Evolutionary conservation across 2,797 vertebrate species (phyloP), one percentile per base, ranked within the genome.

Genomic region (Sebastes nivosus): DNA sequence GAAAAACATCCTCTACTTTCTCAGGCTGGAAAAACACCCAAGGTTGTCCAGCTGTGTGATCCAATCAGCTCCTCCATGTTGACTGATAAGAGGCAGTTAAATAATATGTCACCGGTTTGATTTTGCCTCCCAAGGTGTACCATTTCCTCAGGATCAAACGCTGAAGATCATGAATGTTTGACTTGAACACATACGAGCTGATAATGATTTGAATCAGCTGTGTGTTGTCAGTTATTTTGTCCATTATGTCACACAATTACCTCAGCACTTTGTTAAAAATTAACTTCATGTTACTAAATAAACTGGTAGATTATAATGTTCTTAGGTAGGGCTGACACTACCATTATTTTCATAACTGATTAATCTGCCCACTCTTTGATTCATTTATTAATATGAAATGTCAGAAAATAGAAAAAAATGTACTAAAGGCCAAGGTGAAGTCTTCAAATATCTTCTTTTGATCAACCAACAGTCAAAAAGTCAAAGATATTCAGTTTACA

Each of bases 31-130:
- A 89, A 90, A 89, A 60, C 38, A 81, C 83, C 81, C 71, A 76
- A 83, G 87, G 77, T 50, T 79, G 57, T 79, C 67, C 46, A 65
- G 80, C 72, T 82, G 79, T 27, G 46, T 13, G 67, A 83, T 70
- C 58, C 50, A 83, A 77, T 83, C 78, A 71, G 65, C 36, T 84
- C 69, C 58, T 72, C 52, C 29, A 1, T 36, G 22, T 72, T 61
- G 5, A 75, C 72, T 79, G 92, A 94, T 93, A 93, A 92, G 72
- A 84, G 67, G 85, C 75, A 58, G 65, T 88, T 79, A 87, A 90
- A 57, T 58, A 91, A 58, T 57, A 72, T 61, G 76, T 82, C 67
- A 77, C 18, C 11, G 1, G 13, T 64, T 54, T 59, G 14, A 73
- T 83, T 74, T 59, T 59, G 30, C 10, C 6, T 58, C 30, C 14